phyloP scores from a whole-genome alignment of 2,888 invertebrate genomes.

The Pseudoips prasinana region DNA sequence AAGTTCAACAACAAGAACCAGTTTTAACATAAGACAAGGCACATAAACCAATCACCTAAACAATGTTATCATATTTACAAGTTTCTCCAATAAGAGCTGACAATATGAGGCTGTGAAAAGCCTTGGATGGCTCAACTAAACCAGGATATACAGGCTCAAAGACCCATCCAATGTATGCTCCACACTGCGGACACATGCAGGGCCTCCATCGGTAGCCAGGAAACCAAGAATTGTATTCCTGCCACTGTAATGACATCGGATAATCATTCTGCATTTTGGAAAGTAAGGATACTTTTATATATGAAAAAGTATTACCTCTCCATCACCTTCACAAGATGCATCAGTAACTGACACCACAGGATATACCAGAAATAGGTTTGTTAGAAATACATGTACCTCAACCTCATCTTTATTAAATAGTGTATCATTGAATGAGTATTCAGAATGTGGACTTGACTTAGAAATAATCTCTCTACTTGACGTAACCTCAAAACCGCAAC shows the following conservation, averaged over 20 bases:
- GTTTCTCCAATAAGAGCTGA: conserved; percentile 51
- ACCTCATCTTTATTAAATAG: conserved; percentile 48
- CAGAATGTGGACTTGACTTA: conserved; percentile 41
- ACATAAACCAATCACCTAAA: conserved; percentile 25
- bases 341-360: conserved; percentile 47
- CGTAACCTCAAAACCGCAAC: conserved; percentile 50
- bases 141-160: conserved; percentile 61
- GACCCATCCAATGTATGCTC: conserved; percentile 80
- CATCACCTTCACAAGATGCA: conserved; percentile 47
- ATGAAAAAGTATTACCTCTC: conserved; percentile 48
- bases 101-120: conserved; percentile 54
- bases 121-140: conserved; percentile 26
- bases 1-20: too few relatives aligned
- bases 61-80: conserved; percentile 52
- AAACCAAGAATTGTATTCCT: conserved; percentile 79
- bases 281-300: background rate
- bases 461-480: conserved; percentile 41
- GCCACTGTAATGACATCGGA: conserved; percentile 66
- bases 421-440: conserved; percentile 47
- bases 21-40: too few relatives aligned
- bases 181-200: conserved; percentile 81
- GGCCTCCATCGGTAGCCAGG: conserved; percentile 82
- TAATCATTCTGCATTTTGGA: too few relatives aligned
- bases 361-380: conserved; percentile 44
- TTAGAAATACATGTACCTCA: conserved; percentile 49